Conservation (phyloP, 2,888 invertebrate species). For the Ormyrus labotus region DNA sequence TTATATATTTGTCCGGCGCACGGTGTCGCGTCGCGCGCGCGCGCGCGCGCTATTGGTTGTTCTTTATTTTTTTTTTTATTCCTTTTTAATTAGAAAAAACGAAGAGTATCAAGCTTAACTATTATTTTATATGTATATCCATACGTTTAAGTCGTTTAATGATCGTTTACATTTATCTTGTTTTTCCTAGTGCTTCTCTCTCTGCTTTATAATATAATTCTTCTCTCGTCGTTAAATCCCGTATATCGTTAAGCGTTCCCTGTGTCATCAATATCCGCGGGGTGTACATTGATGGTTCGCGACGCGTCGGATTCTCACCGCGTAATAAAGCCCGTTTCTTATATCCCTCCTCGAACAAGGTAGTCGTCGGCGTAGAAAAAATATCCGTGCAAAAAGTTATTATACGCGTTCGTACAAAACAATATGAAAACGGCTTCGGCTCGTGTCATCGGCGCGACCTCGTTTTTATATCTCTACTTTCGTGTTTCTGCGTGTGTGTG, state of each 20-base stretch:
- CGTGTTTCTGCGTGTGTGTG: not conserved
- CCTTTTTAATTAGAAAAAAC: constrained; percentile 36
- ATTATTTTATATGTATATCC: not conserved
- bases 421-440: constrained; percentile 43
- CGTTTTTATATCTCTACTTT: too few species aligned
- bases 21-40: too few species aligned
- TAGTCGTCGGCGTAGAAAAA: constrained; percentile 54
- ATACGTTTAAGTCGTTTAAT: constrained; percentile 9
- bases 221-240: too few species aligned
- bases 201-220: too few species aligned
- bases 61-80: constrained; percentile 11
- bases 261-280: too few species aligned
- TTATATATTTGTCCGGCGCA: too few species aligned
- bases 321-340: too few species aligned
- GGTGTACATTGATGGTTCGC: too few species aligned
- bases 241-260: too few species aligned
- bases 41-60: constrained; percentile 1
- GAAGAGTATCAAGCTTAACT: constrained; percentile 53
- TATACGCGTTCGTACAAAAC: constrained; percentile 52
- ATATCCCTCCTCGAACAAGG: not conserved
- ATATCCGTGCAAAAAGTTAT: constrained; percentile 55
- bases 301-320: too few species aligned
- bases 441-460: not conserved
- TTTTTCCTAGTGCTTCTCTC: too few species aligned
- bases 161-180: not conserved